Evolutionary conservation across 2,797 vertebrate species (phyloP).

Genomic region (Toxotes lorentzi): DNA sequence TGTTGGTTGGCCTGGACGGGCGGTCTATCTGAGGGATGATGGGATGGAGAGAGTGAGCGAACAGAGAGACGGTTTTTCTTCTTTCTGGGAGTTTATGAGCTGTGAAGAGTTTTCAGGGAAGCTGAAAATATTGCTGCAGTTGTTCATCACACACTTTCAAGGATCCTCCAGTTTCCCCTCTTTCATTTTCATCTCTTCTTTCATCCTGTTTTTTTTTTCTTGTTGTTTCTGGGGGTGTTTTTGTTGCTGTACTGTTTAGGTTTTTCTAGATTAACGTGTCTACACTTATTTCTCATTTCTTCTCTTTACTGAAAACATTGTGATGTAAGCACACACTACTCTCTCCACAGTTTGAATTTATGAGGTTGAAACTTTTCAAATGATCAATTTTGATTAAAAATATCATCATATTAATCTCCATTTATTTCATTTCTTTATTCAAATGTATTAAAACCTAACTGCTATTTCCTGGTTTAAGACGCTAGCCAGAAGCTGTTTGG

Average conservation of each 20-base stretch:
- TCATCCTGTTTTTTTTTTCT: neutral
- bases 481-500: too few species aligned
- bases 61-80: conserved; percentile 49
- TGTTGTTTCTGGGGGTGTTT: neutral
- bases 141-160: conserved; percentile 76
- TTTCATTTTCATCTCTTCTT: conserved; percentile 26
- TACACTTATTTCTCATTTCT: neutral
- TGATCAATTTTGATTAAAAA: too few species aligned
- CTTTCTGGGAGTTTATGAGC: conserved; percentile 76
- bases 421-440: too few species aligned
- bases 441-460: too few species aligned
- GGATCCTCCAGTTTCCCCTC: conserved; percentile 46
- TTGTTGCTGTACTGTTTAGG: neutral
- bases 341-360: too few species aligned
- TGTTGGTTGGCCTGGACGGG: neutral
- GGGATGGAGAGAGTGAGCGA: conserved; percentile 45
- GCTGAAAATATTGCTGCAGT: conserved; percentile 63
- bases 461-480: too few species aligned
- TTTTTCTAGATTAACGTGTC: neutral
- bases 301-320: neutral
- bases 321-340: too few species aligned
- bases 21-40: conserved; percentile 29
- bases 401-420: too few species aligned
- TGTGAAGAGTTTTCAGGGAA: conserved; percentile 72
- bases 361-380: too few species aligned